A percentile compares a stretch with the other conserved stretches of the same genome.
Conservation (phyloP, 2,113 vertebrate genomes). For the Etia nguti region DNA sequence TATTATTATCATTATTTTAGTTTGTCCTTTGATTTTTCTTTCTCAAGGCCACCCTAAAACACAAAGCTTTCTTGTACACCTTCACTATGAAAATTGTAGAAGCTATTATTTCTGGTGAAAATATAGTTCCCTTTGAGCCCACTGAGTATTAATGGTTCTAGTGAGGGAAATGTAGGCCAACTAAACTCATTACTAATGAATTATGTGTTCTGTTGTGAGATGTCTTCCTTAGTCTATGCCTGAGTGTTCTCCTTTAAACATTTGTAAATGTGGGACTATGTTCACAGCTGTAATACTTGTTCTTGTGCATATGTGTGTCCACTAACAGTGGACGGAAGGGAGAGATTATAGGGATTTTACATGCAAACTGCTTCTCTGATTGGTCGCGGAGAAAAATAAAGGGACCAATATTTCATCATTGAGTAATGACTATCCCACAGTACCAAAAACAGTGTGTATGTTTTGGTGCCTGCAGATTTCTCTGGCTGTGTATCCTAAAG, state of each 20-base stretch:
- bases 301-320: not conserved
- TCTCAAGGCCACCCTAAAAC: not conserved
- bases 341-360: not conserved
- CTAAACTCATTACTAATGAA: not conserved
- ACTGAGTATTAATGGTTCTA: not conserved
- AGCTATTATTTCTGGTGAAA: not conserved
- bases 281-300: not conserved
- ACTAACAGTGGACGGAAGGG: not conserved
- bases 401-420: not conserved
- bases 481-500: not conserved
- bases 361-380: slow-evolving; percentile 1
- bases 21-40: not conserved
- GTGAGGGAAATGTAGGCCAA: not conserved
- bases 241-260: not conserved
- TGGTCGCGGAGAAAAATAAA: not conserved
- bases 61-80: not conserved
- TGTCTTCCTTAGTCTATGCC: not conserved
- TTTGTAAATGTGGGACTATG: not conserved
- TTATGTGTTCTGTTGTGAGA: not conserved
- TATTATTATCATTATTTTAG: not conserved
- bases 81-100: not conserved
- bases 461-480: not conserved
- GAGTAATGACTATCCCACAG: not conserved
- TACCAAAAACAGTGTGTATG: not conserved
- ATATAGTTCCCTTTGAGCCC: not conserved